phyloP scores from a whole-genome alignment of 2,797 vertebrate genomes.

The Parauchenoglanis ngamensis region DNA sequence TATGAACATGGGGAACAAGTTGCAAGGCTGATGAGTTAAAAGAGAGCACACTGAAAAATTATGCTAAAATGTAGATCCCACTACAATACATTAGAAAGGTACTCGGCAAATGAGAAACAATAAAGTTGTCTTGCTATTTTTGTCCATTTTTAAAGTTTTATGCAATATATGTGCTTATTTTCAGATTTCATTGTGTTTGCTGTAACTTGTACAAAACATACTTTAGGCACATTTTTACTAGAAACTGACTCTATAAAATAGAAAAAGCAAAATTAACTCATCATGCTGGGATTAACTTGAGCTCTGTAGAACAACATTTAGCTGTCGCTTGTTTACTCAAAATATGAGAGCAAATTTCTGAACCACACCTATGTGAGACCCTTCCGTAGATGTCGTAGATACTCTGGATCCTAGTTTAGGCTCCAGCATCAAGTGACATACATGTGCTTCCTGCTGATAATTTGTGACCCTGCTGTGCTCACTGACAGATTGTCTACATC shows the following conservation, averaged over 20 bases:
- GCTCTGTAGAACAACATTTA: not conserved
- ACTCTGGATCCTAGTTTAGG: conserved; percentile 50
- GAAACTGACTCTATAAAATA: not conserved
- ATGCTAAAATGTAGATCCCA: not conserved
- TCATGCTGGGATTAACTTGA: not conserved
- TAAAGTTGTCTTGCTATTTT: not conserved
- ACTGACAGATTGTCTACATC: conserved; percentile 65
- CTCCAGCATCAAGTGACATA: conserved; percentile 66
- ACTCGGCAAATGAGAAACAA: not conserved
- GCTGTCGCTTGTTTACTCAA: conserved; percentile 2
- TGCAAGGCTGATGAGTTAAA: not conserved
- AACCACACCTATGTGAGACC: not conserved
- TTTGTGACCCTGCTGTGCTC: conserved; percentile 65
- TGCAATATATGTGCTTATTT: not conserved
- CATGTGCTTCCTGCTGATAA: conserved; percentile 63
- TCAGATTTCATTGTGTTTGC: not conserved
- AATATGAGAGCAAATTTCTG: conserved; percentile 9
- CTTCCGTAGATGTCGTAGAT: conserved; percentile 17
- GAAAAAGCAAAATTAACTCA: not conserved
- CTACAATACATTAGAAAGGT: not conserved
- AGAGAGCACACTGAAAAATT: not conserved
- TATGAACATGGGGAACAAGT: conserved; percentile 57
- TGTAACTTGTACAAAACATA: not conserved
- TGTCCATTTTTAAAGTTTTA: not conserved
- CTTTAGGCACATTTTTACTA: not conserved